A percentile compares a stretch with the other conserved stretches of the same genome.
These are phyloP conservation scores for Phengaris alcon DNA, from an alignment of 2,888 invertebrate genomes.

Conservation along the genomic window DNA sequence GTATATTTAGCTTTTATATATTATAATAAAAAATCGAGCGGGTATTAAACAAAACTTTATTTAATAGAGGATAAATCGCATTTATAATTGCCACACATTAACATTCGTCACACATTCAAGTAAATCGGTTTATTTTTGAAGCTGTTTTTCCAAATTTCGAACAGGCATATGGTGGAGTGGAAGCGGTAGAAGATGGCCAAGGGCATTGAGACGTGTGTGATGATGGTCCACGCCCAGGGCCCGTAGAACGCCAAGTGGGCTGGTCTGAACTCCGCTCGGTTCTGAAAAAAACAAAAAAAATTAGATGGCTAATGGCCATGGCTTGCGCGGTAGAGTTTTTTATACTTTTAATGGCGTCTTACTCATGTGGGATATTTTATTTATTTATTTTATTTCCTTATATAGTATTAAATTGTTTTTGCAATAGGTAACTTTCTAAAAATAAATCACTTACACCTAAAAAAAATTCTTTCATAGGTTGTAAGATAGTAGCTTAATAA, in stretches of 20 bases:
- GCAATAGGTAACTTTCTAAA: too few relatives aligned
- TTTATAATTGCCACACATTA: not conserved
- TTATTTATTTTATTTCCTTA: too few relatives aligned
- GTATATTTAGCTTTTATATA: not conserved
- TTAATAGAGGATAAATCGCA: not conserved
- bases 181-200: slow-evolving; percentile 94
- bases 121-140: slow-evolving; percentile 84
- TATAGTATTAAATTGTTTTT: too few relatives aligned
- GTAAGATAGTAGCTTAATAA: too few relatives aligned
- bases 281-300: slow-evolving; percentile 59
- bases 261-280: slow-evolving; percentile 89
- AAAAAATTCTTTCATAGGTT: too few relatives aligned
- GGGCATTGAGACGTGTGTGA: slow-evolving; percentile 93
- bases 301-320: too few relatives aligned
- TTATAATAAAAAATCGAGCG: not conserved
- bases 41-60: not conserved
- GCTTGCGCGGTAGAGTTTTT: too few relatives aligned
- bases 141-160: slow-evolving; percentile 94
- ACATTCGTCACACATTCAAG: slow-evolving; percentile 61
- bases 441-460: too few relatives aligned
- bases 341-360: too few relatives aligned
- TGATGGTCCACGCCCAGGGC: slow-evolving; percentile 94
- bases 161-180: slow-evolving; percentile 94
- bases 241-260: slow-evolving; percentile 91
- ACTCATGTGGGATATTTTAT: too few relatives aligned